Evolutionary conservation across 2,797 vertebrate species (phyloP).

Genomic region (Nyctalus aviator): DNA sequence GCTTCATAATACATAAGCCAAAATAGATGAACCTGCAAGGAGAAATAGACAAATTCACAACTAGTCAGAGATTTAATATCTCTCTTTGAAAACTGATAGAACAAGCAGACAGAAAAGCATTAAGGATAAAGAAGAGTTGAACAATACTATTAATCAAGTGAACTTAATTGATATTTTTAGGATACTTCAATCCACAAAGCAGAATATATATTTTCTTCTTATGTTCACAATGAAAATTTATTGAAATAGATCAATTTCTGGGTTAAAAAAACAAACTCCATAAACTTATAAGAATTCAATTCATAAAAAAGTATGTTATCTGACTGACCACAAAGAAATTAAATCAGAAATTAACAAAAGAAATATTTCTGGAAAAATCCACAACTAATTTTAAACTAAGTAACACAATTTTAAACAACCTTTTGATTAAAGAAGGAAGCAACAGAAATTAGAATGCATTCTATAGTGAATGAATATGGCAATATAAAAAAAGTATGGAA

Average conservation of each 20-base stretch:
- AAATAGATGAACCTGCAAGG: background rate
- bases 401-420: conserved; percentile 14
- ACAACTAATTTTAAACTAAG: conserved; percentile 62
- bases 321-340: background rate
- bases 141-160: background rate
- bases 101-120: background rate
- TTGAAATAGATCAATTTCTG: conserved; percentile 9
- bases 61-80: background rate
- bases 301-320: background rate
- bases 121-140: background rate
- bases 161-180: background rate
- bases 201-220: background rate
- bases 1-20: background rate
- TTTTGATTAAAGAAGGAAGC: background rate
- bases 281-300: conserved; percentile 9
- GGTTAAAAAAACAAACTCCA: conserved; percentile 37
- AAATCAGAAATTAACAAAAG: conserved; percentile 42
- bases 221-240: conserved; percentile 24
- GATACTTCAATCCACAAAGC: background rate
- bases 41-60: conserved; percentile 27
- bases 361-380: background rate
- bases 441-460: background rate
- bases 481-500: background rate
- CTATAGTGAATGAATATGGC: background rate
- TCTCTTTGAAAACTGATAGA: background rate